Percentiles rank a stretch among this genome's conserved stretches.
Evolutionary conservation across 53 echinoderm and acorn worm species (phyloP).

Genomic region (Holothuria scabra): DNA sequence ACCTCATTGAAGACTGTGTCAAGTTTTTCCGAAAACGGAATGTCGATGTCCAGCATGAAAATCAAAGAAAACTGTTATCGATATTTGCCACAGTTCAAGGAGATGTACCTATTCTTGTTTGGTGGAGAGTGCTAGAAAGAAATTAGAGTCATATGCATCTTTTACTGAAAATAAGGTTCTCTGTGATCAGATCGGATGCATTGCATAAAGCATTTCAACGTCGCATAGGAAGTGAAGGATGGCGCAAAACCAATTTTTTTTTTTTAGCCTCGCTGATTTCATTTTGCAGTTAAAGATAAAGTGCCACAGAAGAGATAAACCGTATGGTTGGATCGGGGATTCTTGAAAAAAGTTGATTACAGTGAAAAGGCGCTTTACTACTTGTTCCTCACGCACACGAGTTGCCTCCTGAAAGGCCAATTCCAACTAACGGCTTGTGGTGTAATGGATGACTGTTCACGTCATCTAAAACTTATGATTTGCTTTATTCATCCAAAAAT

Average conservation of each 20-base stretch:
- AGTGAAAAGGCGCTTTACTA: conserved; percentile 27
- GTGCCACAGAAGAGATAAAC: conserved; percentile 11
- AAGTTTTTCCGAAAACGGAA: neutral
- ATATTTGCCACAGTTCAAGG: neutral
- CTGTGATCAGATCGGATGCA: neutral
- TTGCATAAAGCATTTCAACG: conserved; percentile 25
- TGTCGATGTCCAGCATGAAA: neutral
- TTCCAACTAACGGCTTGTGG: too few relatives aligned
- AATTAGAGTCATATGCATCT: neutral
- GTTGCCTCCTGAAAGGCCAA: too few relatives aligned
- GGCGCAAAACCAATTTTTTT: conserved; percentile 34
- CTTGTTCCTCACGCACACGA: too few relatives aligned
- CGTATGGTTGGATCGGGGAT: conserved; percentile 1
- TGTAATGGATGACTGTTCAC: too few relatives aligned
- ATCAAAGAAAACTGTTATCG: neutral
- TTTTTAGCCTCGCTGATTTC: conserved; percentile 22
- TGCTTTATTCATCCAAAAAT: too few relatives aligned
- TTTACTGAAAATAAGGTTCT: conserved; percentile 18
- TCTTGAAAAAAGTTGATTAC: conserved; percentile 27
- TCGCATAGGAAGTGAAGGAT: conserved; percentile 23
- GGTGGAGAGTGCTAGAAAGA: conserved; percentile 29
- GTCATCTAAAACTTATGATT: too few relatives aligned
- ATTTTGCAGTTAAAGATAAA: conserved; percentile 31
- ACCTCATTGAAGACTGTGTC: conserved; percentile 4
- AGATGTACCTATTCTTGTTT: conserved; percentile 23